Evolutionary conservation across 2,888 invertebrate genomes (phyloP), one percentile per base, ranked within the genome.

Genomic region (Cephus sareptanus): DNA sequence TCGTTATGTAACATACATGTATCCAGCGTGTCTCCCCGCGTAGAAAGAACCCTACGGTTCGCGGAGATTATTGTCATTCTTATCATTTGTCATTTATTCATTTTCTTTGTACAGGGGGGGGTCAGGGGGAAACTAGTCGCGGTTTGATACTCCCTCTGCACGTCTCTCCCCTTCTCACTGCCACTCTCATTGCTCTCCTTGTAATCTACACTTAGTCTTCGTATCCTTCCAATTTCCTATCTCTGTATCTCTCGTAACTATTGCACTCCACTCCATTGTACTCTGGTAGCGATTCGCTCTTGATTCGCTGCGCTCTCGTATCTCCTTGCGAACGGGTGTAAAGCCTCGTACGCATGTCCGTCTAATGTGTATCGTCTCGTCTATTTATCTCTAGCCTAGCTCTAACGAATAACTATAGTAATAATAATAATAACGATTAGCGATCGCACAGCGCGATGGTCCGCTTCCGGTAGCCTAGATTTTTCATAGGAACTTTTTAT

Each of bases 341-440:
- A 56, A 56, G 56, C 56, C 33, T 34, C 13, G 71, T 71, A 9
- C 86, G 86, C 83, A 82, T 86, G 86, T 89, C 88, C 88, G 88
- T 89, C 87, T 89, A 84, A 85, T 85, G 86, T 88, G 86, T 89
- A 87, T 89, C 85, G 87, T 87, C 87, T 88, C 84, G 87, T 88
- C 87, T 88, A 88, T 88, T 88, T 88, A 87, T 88, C 87, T 87
- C 87, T 87, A 86, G 84, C 80, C 79, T 88, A 87, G 86, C 83
- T 80, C 79, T 87, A 86, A 78, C 79, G 81, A 81, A 80, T 85
- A 83, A 83, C 79, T 84, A 84, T 83, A 77, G 81, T 40, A 40
- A 23, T 40, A 40, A 40, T 40, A 23, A 23, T 56, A 56, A 56
- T 56, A 23, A 56, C 9, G 23, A 56, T 56, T 56, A 23, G 56